phyloP scores from a whole-genome alignment of 2,888 invertebrate genomes.

The Athrips mouffetella region DNA sequence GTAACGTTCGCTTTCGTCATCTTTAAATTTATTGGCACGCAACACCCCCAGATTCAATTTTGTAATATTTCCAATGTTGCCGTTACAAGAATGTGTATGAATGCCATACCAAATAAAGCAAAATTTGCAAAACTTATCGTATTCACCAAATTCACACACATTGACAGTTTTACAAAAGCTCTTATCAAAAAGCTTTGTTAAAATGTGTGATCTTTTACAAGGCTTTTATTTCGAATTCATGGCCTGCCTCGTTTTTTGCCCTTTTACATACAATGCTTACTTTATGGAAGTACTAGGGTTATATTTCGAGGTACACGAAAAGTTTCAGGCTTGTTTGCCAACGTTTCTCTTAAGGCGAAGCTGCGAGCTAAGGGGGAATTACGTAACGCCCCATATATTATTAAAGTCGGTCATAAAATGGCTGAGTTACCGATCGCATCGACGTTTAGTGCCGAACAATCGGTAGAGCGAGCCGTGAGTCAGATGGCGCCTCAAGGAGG shows the following conservation, averaged over 20 bases:
- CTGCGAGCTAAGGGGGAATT: conserved; percentile 56
- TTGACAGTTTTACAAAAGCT: too few species aligned
- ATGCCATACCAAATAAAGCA: too few species aligned
- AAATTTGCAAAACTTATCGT: too few species aligned
- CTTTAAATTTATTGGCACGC: too few species aligned
- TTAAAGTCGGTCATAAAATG: conserved; percentile 66
- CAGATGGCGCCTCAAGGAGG: conserved; percentile 62
- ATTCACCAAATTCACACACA: too few species aligned
- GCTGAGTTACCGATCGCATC: conserved; percentile 71
- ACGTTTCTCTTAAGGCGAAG: conserved; percentile 48
- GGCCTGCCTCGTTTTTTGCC: not conserved
- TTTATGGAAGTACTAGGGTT: conserved; percentile 18
- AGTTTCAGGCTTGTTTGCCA: conserved; percentile 43
- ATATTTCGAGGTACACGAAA: conserved; percentile 8
- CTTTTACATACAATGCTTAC: not conserved
- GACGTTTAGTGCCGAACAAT: conserved; percentile 72
- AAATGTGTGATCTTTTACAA: conserved; percentile 19
- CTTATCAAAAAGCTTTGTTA: not conserved
- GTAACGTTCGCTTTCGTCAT: too few species aligned
- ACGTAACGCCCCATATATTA: conserved; percentile 73
- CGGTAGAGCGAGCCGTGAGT: conserved; percentile 62
- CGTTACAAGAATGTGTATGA: too few species aligned
- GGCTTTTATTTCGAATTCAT: not conserved
- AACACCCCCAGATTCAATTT: too few species aligned
- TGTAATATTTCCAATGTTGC: too few species aligned